Evolutionary conservation across 1,140 invertebrate species (phyloP), one percentile per base, ranked within the genome.

Genomic region (Hestina assimilis): DNA sequence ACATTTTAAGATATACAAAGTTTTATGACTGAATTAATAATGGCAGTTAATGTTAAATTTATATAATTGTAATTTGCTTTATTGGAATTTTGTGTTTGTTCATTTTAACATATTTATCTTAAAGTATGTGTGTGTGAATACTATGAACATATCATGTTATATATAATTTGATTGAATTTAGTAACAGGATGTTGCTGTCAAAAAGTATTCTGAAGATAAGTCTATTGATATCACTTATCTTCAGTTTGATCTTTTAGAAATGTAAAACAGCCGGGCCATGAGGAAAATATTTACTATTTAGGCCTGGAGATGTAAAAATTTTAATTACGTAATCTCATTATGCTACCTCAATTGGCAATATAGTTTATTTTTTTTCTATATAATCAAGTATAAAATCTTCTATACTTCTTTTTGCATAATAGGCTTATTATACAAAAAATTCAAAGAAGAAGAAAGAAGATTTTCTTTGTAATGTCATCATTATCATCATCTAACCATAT

Each of bases 311-410:
- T n/a, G n/a, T n/a, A n/a, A n/a, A n/a, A n/a, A n/a, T n/a, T 31
- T 31, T 31, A 31, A 19, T 38, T 21, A 23, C 46, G 35, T 42
- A 61, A 65, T 65, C 63, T 65, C 63, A 50, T 53, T 38, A 40
- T 50, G 51, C 21, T 51, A 55, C 33, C 62, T 59, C 46, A 28
- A 51, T 26, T 19, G 35, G 48, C 35, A 26, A 40, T 20, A 15
- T 47, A 5, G 7, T 24, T 24, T 12, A 24, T 12, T 26, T 43
- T 43, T 42, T 7, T 42, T 11, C 11, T 3, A 9, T 43, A 15
- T 14, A 24, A 14, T n/a, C n/a, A n/a, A n/a, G n/a, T n/a, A n/a
- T n/a, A n/a, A n/a, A n/a, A n/a, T n/a, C n/a, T n/a, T n/a, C n/a
- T n/a, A n/a, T n/a, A n/a, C n/a, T n/a, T n/a, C n/a, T n/a, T n/a